Conservation (phyloP, 2,113 vertebrate species). For the Chaetura pelagica region DNA sequence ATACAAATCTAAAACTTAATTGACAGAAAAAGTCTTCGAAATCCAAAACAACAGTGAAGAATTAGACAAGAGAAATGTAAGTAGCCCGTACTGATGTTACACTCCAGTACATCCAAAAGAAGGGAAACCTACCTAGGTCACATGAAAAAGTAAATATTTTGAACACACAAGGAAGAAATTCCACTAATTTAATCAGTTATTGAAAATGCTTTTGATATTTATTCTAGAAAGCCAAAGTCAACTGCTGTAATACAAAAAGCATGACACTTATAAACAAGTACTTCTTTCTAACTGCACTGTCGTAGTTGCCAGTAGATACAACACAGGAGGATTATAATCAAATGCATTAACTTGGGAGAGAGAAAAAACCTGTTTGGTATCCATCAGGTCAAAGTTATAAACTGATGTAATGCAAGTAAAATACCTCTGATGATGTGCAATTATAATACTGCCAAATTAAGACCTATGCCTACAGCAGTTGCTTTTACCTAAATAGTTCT, state of each 20-base stretch:
- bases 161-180: background rate
- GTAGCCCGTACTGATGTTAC: background rate
- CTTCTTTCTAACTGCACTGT: background rate
- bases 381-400: slow-evolving; percentile 21
- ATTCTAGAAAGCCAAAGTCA: background rate
- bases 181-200: background rate
- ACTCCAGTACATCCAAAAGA: background rate
- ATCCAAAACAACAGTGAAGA: background rate
- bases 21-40: background rate
- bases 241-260: background rate
- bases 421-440: background rate
- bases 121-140: background rate
- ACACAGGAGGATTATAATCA: background rate
- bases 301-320: background rate
- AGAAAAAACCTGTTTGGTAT: background rate
- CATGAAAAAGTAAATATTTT: background rate
- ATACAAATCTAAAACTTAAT: background rate
- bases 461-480: background rate
- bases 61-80: background rate
- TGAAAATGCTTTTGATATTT: background rate
- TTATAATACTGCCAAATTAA: background rate
- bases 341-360: background rate
- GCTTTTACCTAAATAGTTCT: background rate
- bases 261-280: background rate
- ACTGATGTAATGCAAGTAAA: slow-evolving; percentile 26